Conservation (phyloP, 1,140 invertebrate genomes). For the Drosophila pseudoananassae region DNA sequence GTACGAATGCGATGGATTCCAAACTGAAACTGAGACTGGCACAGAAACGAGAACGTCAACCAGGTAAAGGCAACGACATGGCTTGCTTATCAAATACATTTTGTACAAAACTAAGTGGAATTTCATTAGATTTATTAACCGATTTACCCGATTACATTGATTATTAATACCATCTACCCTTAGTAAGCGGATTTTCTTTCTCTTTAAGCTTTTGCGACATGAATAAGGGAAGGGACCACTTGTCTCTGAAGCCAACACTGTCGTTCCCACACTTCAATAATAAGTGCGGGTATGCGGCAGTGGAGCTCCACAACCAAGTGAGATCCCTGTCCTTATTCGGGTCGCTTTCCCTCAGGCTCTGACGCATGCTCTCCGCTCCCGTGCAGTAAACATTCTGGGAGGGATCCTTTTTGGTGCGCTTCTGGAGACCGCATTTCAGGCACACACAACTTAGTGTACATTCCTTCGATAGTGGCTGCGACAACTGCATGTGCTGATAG, state of each 20-base stretch:
- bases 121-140: no score
- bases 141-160: no score
- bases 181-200: background rate
- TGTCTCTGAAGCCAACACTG: background rate
- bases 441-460: background rate
- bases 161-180: background rate
- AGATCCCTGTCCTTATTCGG: background rate
- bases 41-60: background rate
- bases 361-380: background rate
- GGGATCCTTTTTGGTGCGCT: no score
- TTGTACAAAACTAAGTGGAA: no score
- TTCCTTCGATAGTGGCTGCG: background rate
- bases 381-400: slow-evolving; percentile 24
- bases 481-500: slow-evolving; percentile 22
- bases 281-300: background rate
- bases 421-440: background rate
- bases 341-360: background rate
- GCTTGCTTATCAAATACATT: background rate
- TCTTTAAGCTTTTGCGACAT: background rate
- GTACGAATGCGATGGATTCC: slow-evolving; percentile 8
- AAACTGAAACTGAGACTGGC: background rate
- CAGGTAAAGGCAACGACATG: background rate
- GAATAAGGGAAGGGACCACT: background rate
- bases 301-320: slow-evolving; percentile 12
- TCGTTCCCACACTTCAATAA: background rate